These are phyloP conservation scores for Procambarus clarkii DNA, from an alignment of 1,140 invertebrate genomes.

Conservation along the genomic window DNA sequence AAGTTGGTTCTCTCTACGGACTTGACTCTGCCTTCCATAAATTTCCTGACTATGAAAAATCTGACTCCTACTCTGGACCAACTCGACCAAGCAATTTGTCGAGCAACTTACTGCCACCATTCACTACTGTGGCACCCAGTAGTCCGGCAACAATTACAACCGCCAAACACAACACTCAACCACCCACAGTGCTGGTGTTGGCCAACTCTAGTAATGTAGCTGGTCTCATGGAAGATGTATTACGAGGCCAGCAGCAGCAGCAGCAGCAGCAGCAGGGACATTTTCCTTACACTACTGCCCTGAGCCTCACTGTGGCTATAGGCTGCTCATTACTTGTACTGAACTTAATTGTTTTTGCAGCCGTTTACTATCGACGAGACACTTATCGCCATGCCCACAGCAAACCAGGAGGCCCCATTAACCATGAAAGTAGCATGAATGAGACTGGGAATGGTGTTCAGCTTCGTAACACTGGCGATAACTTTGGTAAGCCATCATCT, in stretches of 20 bases:
- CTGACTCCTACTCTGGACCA: constrained; percentile 69
- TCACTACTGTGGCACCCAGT: constrained; percentile 74
- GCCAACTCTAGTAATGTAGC: constrained; percentile 34
- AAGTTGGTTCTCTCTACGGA: constrained; percentile 66
- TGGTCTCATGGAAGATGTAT: constrained; percentile 42
- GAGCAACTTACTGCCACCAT: constrained; percentile 58
- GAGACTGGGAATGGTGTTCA: constrained; percentile 73
- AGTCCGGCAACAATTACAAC: constrained; percentile 79
- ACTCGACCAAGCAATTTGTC: constrained; percentile 64
- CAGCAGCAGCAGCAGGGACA: constrained; percentile 4
- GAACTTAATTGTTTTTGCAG: constrained; percentile 95
- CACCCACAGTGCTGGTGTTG: constrained; percentile 60
- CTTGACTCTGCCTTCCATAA: constrained; percentile 67
- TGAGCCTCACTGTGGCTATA: constrained; percentile 94
- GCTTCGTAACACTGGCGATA: constrained; percentile 58
- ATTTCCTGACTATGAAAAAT: constrained; percentile 73
- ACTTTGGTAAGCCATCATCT: constrained; percentile 56
- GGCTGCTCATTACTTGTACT: constrained; percentile 92
- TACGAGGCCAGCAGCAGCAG: neutral
- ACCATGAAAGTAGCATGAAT: constrained; percentile 35
- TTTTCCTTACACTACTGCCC: constrained; percentile 86
- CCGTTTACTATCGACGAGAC: constrained; percentile 84
- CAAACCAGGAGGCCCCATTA: constrained; percentile 15
- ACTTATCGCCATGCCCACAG: constrained; percentile 33
- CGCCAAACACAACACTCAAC: constrained; percentile 73